These are phyloP conservation scores for Chionomys nivalis DNA, from an alignment of 2,113 vertebrate genomes.

Conservation along the genomic window DNA sequence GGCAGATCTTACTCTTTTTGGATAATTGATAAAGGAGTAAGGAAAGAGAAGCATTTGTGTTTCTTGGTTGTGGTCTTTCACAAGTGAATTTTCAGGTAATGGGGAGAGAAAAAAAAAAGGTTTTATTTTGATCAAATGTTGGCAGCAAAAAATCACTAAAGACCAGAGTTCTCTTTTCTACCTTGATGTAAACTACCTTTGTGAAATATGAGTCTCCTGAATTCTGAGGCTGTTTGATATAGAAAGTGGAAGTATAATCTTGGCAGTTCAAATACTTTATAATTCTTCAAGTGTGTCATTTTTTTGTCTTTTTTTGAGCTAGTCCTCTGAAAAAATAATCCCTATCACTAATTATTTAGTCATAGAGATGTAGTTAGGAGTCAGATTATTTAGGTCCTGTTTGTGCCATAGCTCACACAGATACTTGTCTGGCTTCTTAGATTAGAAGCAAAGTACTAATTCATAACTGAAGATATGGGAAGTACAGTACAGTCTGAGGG, in stretches of 20 bases:
- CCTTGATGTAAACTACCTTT: background rate
- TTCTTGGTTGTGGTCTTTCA: slow-evolving; percentile 58
- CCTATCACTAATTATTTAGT: slow-evolving; percentile 28
- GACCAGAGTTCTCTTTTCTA: slow-evolving; percentile 35
- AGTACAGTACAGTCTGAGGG: background rate
- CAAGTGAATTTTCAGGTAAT: slow-evolving; percentile 53
- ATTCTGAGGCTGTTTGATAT: slow-evolving; percentile 47
- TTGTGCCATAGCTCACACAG: background rate
- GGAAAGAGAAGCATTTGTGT: slow-evolving; percentile 4
- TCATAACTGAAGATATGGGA: slow-evolving; percentile 15
- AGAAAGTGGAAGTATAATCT: slow-evolving; percentile 30
- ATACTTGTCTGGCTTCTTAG: slow-evolving; percentile 8
- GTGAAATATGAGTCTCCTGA: background rate
- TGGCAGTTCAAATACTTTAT: slow-evolving; percentile 19
- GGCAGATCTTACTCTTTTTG: slow-evolving; percentile 13
- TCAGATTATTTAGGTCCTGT: slow-evolving; percentile 44
- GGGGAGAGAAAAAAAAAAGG: background rate
- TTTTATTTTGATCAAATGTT: slow-evolving; percentile 61
- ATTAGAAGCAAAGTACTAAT: slow-evolving; percentile 43
- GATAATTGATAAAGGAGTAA: background rate
- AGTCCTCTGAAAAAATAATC: slow-evolving; percentile 26
- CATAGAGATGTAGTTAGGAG: slow-evolving; percentile 25
- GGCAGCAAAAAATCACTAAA: slow-evolving; percentile 27
- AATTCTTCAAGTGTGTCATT: slow-evolving; percentile 47
- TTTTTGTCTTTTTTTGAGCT: slow-evolving; percentile 15